Percentiles rank a stretch among this genome's conserved stretches.
Evolutionary conservation across 2,888 invertebrate species (phyloP).

Genomic region (Marronus borbonicus): DNA sequence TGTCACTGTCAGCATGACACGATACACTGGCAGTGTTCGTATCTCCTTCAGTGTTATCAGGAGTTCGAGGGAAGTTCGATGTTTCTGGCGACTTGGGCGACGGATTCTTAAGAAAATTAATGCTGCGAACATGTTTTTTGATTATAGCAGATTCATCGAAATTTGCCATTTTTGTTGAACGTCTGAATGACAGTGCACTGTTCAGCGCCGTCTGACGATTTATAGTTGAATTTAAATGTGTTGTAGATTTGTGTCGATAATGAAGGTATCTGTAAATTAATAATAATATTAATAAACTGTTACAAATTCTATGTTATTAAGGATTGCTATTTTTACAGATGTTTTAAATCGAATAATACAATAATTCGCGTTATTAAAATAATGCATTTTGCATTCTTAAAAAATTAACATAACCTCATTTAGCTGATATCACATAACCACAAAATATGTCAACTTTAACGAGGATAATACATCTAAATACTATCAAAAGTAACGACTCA

Average conservation of each 20-base stretch:
- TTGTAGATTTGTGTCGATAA: not conserved
- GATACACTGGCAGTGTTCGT: constrained; percentile 11
- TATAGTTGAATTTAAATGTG: not conserved
- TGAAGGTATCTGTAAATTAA: not conserved
- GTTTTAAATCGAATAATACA: too few relatives aligned
- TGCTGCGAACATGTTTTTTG: constrained; percentile 34
- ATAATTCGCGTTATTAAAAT: too few relatives aligned
- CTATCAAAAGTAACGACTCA: constrained; percentile 42
- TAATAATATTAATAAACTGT: too few relatives aligned
- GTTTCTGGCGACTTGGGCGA: constrained; percentile 5
- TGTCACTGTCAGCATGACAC: constrained; percentile 32
- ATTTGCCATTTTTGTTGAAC: not conserved
- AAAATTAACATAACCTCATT: not conserved
- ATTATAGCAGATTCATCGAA: constrained; percentile 30
- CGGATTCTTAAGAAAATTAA: constrained; percentile 27
- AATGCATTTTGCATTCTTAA: not conserved
- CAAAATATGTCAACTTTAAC: constrained; percentile 44
- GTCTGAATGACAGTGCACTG: not conserved
- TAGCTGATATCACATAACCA: not conserved
- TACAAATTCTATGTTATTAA: too few relatives aligned
- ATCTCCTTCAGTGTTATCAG: constrained; percentile 25
- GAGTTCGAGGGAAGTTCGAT: not conserved
- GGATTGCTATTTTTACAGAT: too few relatives aligned
- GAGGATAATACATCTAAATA: constrained; percentile 45
- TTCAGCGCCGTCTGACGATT: constrained; percentile 1